These are phyloP conservation scores for Sebastes dallii DNA, from an alignment of 2,797 vertebrate species.

Conservation along the genomic window DNA sequence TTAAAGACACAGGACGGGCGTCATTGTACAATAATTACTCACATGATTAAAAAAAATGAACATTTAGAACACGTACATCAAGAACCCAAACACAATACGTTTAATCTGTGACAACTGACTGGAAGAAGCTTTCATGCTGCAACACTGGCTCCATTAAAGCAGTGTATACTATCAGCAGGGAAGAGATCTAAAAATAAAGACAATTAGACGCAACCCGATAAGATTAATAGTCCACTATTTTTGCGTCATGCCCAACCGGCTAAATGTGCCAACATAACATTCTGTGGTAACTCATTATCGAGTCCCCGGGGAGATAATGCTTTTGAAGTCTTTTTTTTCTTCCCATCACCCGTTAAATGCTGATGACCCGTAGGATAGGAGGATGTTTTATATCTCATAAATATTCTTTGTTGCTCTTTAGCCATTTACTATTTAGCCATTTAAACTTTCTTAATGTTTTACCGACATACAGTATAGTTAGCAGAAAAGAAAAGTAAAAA, in stretches of 20 bases:
- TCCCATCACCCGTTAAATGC: background rate
- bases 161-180: background rate
- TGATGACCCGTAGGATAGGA: background rate
- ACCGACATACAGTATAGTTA: background rate
- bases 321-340: background rate
- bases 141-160: background rate
- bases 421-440: background rate
- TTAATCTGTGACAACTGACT: background rate
- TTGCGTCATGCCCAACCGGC: background rate
- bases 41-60: background rate
- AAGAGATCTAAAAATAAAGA: constrained; percentile 22
- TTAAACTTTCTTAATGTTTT: background rate
- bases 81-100: background rate
- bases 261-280: background rate
- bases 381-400: background rate
- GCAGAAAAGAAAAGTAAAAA: background rate
- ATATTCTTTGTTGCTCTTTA: background rate
- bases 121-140: background rate
- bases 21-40: background rate
- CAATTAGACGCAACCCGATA: background rate
- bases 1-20: constrained; percentile 8
- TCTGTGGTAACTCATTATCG: background rate
- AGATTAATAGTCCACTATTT: background rate
- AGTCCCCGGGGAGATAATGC: background rate
- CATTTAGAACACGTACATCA: background rate